A percentile compares a stretch with the other conserved stretches of the same genome.
Evolutionary conservation across 2,113 vertebrate genomes (phyloP).

Genomic region (Lynx canadensis): DNA sequence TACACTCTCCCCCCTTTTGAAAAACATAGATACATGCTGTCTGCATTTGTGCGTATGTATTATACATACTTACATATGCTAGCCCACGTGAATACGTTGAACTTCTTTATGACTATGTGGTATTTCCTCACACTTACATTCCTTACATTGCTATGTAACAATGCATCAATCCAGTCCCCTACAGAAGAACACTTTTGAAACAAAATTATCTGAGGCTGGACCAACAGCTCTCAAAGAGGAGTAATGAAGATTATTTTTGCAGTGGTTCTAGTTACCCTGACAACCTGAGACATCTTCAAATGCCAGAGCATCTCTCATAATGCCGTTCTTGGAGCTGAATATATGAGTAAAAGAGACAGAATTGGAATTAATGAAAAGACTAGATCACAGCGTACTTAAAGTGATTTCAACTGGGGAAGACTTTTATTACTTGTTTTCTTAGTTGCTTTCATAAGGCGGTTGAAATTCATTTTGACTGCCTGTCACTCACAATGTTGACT

Average conservation of each 20-base stretch:
- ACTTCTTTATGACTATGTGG: neutral
- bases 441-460: neutral
- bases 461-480: neutral
- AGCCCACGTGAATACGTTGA: neutral
- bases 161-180: neutral
- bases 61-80: neutral
- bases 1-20: neutral
- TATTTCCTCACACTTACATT: slow-evolving; percentile 25
- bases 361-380: slow-evolving; percentile 5
- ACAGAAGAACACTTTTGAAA: neutral
- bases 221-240: neutral
- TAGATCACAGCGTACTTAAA: neutral
- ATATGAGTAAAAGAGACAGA: neutral
- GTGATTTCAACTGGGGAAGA: neutral
- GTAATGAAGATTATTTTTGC: neutral
- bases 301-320: neutral
- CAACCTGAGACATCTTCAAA: slow-evolving; percentile 21
- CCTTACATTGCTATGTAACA: neutral
- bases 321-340: neutral
- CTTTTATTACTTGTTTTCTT: neutral
- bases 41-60: neutral
- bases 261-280: neutral
- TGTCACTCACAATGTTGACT: neutral
- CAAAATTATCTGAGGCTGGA: neutral
- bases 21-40: neutral